A percentile compares a stretch with the other conserved stretches of the same genome.
These are phyloP conservation scores for Tupaia tana DNA, from an alignment of 2,113 vertebrate species.

Conservation along the genomic window DNA sequence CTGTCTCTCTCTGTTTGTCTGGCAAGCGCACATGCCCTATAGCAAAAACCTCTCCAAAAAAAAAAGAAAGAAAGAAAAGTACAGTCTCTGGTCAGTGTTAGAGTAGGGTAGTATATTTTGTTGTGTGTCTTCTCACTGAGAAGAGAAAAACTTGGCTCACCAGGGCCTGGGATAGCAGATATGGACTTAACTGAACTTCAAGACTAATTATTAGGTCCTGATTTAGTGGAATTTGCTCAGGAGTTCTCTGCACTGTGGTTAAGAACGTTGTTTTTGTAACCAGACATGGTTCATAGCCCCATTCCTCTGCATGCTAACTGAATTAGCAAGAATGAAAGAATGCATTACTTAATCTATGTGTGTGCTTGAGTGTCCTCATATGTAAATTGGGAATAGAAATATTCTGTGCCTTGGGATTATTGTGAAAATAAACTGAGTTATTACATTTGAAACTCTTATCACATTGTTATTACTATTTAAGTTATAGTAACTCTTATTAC, in stretches of 20 bases:
- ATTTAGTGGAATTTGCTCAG: background rate
- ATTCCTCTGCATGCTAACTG: background rate
- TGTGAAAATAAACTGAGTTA: constrained; percentile 1
- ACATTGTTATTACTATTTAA: constrained; percentile 8
- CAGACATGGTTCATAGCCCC: background rate
- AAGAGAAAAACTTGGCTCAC: background rate
- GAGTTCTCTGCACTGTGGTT: background rate
- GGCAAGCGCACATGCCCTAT: too few species aligned
- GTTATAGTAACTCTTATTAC: background rate
- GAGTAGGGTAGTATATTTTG: background rate
- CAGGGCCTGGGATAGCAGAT: background rate
- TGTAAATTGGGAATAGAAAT: constrained; percentile 12
- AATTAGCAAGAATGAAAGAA: background rate
- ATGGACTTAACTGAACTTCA: background rate
- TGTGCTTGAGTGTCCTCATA: background rate
- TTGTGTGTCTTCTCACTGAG: background rate
- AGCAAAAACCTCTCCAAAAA: too few species aligned
- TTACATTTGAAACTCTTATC: constrained; percentile 4
- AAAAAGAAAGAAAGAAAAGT: too few species aligned
- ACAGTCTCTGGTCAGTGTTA: background rate
- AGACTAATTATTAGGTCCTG: background rate
- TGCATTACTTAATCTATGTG: background rate
- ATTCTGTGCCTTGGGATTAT: background rate
- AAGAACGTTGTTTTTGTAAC: background rate
- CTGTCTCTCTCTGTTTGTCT: too few species aligned